Base-by-base conservation (phyloP, 2,888 invertebrate species). In the Athalia circularis region DNA sequence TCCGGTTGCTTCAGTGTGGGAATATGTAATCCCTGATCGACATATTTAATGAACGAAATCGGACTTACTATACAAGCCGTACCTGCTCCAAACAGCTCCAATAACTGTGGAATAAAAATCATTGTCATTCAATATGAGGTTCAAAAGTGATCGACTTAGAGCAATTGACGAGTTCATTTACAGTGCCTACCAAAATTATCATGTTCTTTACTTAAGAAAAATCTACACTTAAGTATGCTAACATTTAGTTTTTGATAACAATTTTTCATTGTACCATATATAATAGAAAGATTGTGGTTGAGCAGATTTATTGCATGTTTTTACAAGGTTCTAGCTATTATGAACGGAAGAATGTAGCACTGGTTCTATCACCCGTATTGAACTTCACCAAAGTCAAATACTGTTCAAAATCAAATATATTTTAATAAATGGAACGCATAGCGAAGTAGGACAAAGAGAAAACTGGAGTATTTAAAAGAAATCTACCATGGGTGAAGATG, bases 61-160 rank as follows among this genome's bases (percentile, higher is more conserved):
- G 99, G 99, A 86, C 96, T 97, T 15, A 99, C 96, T 68, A 98
- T 93, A 85, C 97, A 97, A 0, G 99, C 99, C 45, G 99, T 99
- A 78, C 99, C 99, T n/a, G 98, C 94, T 79, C 99, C 99, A 90
- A 99, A 99, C 90, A 99, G 93, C 91, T 99, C 99, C 83, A 98
- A 90, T 83, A 99, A 90, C 98, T 99, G 91, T 29, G 0, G 92
- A 92, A 13, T n/a, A 54, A 45, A 57, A 8, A 57, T 43, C 1
- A 54, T 45, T n/a, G 29, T 11, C 43, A 5, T 29, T 54, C 54
- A 6, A 29, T 50, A 68, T 29, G 29, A 29, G 2, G 29, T 29
- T 29, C 29, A 2, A 29, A 29, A 29, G 29, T 29, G 29, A 29
- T 29, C 29, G 29, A 29, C 1, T 29, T 29, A 29, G 29, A 29